Evolutionary conservation across 2,113 vertebrate genomes (phyloP), one percentile per base, ranked within the genome.

Genomic region (Corythaeola cristata): DNA sequence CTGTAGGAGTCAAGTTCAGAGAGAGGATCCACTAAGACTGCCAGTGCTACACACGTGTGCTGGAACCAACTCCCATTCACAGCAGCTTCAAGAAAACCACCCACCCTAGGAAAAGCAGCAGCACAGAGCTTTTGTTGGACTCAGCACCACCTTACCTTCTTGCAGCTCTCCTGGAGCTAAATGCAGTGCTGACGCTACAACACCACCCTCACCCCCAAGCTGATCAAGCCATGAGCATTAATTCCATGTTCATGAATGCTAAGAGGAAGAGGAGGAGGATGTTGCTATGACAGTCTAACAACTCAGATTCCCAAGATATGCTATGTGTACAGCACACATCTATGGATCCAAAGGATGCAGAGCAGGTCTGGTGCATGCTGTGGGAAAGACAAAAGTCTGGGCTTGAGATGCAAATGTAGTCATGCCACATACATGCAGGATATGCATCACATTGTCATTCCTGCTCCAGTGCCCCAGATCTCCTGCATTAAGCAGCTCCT

Each of bases 221-320:
- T 41, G 37, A 88, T 90, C 79, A 93, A 91, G 60, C 60, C 69
- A 52, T 33, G 15, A 41, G 59, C 84, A 74, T 44, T 81, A 96
- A 89, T 72, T 91, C 73, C 58, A 60, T 18, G 33, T n/a, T 76
- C 63, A 41, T 11, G 44, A 85, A 89, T 37, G 53, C 81, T 85
- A 93, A 91, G 94, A 84, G 8, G 11, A 89, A 78, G 74, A 94
- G 92, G 44, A 96, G 88, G 78, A 94, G n/a, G 50, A 84, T 68
- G 77, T 72, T 79, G 81, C 73, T 82, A 64, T 85, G 77, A 89
- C 80, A 88, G 87, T 78, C 76, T 77, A 71, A 75, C 74, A 78
- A 72, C 45, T 79, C 77, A 73, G 69, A 75, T 60, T 92, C 33
- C n/a, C 49, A 79, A 75, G 66, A 89, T 22, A 64, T 10, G 35